Evolutionary conservation across 2,888 invertebrate genomes (phyloP).

Genomic region (Elysia crispata): DNA sequence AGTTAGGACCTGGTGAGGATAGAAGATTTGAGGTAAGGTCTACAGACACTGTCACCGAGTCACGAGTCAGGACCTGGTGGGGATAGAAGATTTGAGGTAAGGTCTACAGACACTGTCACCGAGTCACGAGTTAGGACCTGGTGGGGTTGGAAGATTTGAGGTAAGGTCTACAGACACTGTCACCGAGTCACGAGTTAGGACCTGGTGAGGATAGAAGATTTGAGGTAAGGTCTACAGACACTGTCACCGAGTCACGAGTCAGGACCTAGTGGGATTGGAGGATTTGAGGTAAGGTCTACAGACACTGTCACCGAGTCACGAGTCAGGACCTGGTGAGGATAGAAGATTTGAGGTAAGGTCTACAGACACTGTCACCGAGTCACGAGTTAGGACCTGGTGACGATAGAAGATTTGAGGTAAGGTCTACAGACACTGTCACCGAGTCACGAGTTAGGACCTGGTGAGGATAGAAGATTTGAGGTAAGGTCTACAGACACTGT

Average conservation of each 20-base stretch:
- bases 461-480: no score
- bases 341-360: slow-evolving; percentile 51
- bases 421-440: slow-evolving; percentile 74
- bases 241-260: slow-evolving; percentile 75
- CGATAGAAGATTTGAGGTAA: no score
- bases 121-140: slow-evolving; percentile 74
- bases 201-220: slow-evolving; percentile 52
- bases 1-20: slow-evolving; percentile 66
- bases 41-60: slow-evolving; percentile 75
- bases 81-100: no score
- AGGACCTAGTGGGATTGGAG: slow-evolving; percentile 60
- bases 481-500: slow-evolving; percentile 72
- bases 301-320: slow-evolving; percentile 75
- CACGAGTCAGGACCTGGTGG: slow-evolving; percentile 71
- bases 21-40: slow-evolving; percentile 51
- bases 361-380: slow-evolving; percentile 75
- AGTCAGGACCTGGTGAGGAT: slow-evolving; percentile 66
- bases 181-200: slow-evolving; percentile 74
- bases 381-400: slow-evolving; percentile 71
- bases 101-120: slow-evolving; percentile 74
- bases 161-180: slow-evolving; percentile 72
- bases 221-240: slow-evolving; percentile 66
- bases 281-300: slow-evolving; percentile 59
- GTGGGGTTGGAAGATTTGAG: no score
- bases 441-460: slow-evolving; percentile 74